A percentile compares a stretch with the other conserved stretches of the same genome.
These are phyloP conservation scores for Pagetopsis macropterus DNA, from an alignment of 2,797 vertebrate species.

Conservation along the genomic window DNA sequence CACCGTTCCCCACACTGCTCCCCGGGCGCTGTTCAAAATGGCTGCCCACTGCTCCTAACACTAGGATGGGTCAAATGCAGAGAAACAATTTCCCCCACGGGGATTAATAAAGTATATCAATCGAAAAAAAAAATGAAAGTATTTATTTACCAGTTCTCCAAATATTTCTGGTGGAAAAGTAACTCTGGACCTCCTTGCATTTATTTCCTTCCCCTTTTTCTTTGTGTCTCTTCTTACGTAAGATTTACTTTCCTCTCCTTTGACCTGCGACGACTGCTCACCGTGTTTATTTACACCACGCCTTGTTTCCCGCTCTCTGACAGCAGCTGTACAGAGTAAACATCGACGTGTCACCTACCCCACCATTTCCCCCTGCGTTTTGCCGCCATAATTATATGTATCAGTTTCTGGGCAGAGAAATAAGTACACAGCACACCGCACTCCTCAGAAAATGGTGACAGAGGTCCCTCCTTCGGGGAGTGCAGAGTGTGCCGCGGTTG, in stretches of 20 bases:
- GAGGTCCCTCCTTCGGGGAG: conserved; percentile 40
- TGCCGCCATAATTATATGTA: conserved; percentile 68
- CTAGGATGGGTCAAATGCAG: no score
- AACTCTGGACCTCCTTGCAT: background rate
- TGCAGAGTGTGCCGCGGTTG: conserved; percentile 23
- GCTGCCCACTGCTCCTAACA: no score
- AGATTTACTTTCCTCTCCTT: conserved; percentile 27
- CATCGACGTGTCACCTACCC: conserved; percentile 61
- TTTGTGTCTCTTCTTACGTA: conserved; percentile 21
- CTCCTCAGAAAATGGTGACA: conserved; percentile 49
- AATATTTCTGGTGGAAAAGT: no score
- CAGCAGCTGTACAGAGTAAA: conserved; percentile 67
- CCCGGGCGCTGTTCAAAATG: no score
- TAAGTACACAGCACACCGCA: conserved; percentile 47
- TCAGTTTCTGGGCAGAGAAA: conserved; percentile 62
- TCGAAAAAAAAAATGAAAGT: no score
- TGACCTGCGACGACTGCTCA: conserved; percentile 56
- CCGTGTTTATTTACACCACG: conserved; percentile 53
- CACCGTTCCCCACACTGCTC: no score
- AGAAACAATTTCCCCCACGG: no score
- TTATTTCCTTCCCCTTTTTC: background rate
- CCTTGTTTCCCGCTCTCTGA: conserved; percentile 64
- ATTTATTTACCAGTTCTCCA: no score
- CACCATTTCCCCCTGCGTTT: conserved; percentile 54
- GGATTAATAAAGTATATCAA: no score